These are phyloP conservation scores for Acinonyx jubatus DNA, from an alignment of 2,113 vertebrate genomes.

Conservation along the genomic window DNA sequence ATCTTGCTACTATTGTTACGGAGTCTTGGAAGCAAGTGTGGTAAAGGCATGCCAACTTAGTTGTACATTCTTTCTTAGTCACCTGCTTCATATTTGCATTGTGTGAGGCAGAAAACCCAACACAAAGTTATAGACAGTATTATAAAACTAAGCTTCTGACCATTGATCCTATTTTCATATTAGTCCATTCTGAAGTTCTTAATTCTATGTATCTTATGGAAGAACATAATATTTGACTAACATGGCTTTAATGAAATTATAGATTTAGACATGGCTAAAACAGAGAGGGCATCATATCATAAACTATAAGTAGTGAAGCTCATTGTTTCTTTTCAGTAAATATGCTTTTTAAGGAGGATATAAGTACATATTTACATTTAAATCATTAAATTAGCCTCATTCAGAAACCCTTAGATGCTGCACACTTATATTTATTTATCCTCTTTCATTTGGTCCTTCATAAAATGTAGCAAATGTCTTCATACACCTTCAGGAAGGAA, in stretches of 20 bases:
- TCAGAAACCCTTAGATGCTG: neutral
- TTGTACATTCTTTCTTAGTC: neutral
- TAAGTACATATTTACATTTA: neutral
- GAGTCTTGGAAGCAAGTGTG: neutral
- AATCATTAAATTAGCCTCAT: slow-evolving; percentile 18
- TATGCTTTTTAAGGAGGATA: neutral
- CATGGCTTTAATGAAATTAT: neutral
- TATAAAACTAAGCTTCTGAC: neutral
- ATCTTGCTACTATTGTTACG: neutral
- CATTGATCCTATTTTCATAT: neutral
- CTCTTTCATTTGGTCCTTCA: neutral
- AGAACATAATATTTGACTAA: neutral
- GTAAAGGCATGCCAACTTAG: neutral
- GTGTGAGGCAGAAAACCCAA: neutral
- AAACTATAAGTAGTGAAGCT: neutral
- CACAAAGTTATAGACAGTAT: neutral
- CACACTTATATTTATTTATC: neutral
- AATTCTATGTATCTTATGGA: neutral
- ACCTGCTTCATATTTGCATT: neutral
- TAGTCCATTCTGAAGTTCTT: neutral
- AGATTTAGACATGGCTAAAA: neutral
- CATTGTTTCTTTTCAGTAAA: neutral
- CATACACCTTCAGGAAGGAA: neutral
- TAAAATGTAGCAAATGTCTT: neutral
- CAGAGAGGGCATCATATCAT: neutral